Evolutionary conservation across 2,113 vertebrate genomes (phyloP).

Genomic region (Shinisaurus crocodilurus): DNA sequence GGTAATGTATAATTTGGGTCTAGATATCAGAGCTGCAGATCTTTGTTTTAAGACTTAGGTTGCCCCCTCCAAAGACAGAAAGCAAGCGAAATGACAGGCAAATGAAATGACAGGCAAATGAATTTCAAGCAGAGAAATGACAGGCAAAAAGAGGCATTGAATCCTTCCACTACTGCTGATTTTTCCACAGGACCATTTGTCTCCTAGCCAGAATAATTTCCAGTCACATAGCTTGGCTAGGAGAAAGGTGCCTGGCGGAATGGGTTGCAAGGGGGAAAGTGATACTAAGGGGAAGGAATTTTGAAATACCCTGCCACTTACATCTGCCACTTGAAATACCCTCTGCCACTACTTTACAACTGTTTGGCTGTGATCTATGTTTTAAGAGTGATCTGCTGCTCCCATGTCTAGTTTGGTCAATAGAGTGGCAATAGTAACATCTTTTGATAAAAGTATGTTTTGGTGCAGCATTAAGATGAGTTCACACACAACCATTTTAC

Average conservation of each 20-base stretch:
- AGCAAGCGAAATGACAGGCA: not conserved
- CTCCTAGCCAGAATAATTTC: not conserved
- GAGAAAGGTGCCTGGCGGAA: not conserved
- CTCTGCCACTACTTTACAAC: not conserved
- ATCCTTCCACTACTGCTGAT: not conserved
- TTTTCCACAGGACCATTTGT: not conserved
- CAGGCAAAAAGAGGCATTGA: too few relatives aligned
- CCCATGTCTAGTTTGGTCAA: not conserved
- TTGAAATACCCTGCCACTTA: too few relatives aligned
- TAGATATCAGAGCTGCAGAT: not conserved
- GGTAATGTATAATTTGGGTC: not conserved
- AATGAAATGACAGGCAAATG: too few relatives aligned
- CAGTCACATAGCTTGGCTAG: not conserved
- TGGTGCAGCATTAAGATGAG: not conserved
- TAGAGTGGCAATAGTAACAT: not conserved
- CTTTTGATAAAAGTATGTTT: not conserved
- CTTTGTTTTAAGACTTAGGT: not conserved
- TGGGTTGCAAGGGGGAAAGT: not conserved
- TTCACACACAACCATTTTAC: not conserved
- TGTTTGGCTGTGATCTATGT: not conserved
- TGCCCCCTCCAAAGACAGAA: not conserved
- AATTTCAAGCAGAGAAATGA: not conserved
- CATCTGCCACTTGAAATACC: not conserved
- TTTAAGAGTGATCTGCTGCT: not conserved
- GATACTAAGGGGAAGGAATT: not conserved